Conservation (phyloP, 2,797 vertebrate species). For the Tinamus major region DNA sequence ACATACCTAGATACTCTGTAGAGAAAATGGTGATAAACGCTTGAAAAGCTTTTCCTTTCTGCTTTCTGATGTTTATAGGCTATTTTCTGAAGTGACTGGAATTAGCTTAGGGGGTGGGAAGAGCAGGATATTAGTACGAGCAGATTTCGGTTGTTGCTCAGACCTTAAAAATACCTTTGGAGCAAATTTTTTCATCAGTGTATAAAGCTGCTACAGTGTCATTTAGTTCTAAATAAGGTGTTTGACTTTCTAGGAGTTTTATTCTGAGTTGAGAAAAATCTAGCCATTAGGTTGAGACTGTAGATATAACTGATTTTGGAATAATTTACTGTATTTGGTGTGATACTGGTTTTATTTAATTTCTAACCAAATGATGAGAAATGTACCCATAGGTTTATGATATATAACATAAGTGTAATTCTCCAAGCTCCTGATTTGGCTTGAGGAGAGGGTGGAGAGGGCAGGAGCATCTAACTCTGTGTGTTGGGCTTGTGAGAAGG, state of each 20-base stretch:
- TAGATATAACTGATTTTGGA: background rate
- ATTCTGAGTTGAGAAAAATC: background rate
- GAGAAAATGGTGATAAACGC: fast-evolving
- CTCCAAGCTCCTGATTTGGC: background rate
- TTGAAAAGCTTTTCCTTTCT: background rate
- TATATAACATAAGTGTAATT: background rate
- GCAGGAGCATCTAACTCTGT: background rate
- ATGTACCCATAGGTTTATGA: fast-evolving
- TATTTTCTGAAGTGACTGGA: fast-evolving
- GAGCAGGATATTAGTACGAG: background rate
- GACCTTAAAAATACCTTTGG: background rate
- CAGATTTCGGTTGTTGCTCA: background rate
- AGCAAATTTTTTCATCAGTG: background rate
- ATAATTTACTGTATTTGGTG: background rate
- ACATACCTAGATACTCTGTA: fast-evolving
- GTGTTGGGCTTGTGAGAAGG: background rate
- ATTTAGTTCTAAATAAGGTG: background rate
- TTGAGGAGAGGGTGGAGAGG: too few species aligned
- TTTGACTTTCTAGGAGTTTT: background rate
- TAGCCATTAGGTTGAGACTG: background rate
- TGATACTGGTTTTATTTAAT: background rate
- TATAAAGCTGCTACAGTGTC: background rate
- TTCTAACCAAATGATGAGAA: background rate
- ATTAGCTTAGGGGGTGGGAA: background rate
- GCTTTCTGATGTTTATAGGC: background rate